Evolutionary conservation across 2,797 vertebrate species (phyloP).

Genomic region (Epinephelus coioides): DNA sequence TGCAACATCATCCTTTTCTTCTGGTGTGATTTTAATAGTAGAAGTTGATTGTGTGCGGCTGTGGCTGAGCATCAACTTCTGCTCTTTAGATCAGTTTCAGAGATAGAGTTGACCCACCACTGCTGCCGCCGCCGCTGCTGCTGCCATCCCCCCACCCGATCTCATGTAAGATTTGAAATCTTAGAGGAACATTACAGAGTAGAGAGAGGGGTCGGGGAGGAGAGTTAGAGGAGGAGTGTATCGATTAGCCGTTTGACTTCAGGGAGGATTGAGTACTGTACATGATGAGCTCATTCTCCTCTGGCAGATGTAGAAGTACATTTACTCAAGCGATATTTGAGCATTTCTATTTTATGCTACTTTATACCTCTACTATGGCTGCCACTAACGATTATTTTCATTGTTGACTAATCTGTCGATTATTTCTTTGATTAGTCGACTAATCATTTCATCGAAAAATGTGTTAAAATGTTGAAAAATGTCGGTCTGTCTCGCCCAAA

Average conservation of each 20-base stretch:
- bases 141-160: background rate
- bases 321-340: background rate
- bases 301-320: background rate
- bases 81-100: slow-evolving; percentile 47
- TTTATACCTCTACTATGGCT: background rate
- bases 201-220: background rate
- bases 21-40: slow-evolving; percentile 2
- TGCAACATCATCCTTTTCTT: slow-evolving; percentile 43
- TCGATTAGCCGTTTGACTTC: slow-evolving; percentile 41
- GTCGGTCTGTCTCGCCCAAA: too few species aligned
- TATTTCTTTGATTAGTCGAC: too few species aligned
- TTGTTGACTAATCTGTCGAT: too few species aligned
- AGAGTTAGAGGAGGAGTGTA: slow-evolving; percentile 31
- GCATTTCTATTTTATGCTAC: background rate
- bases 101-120: slow-evolving; percentile 32
- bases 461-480: too few species aligned
- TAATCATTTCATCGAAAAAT: too few species aligned
- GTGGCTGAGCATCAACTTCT: slow-evolving; percentile 39
- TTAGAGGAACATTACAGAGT: slow-evolving; percentile 33
- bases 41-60: slow-evolving; percentile 40
- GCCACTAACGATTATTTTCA: too few species aligned
- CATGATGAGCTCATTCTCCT: slow-evolving; percentile 44
- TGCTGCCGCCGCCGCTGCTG: background rate
- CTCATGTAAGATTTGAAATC: slow-evolving; percentile 49
- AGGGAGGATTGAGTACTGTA: slow-evolving; percentile 16